Base-by-base conservation (phyloP, 2,113 vertebrate genomes). In the Scophthalmus maximus region DNA sequence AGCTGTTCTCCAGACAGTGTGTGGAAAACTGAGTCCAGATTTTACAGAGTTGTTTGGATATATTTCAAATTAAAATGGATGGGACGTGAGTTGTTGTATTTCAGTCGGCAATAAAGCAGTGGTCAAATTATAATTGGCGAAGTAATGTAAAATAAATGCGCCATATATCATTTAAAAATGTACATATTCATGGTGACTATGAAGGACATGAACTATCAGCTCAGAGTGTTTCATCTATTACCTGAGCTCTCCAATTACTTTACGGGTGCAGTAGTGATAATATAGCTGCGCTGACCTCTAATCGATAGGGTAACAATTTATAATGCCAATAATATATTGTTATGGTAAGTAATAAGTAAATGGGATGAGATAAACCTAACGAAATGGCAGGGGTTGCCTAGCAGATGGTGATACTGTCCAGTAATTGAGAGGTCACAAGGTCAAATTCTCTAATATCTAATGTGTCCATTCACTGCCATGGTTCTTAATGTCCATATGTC, bases 391-490 rank as follows among this genome's bases (percentile, higher is more conserved):
- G 50, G 38, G 32, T 40, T 50, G 44, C 49, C n/a, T 18, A 34
- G 40, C 76, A 76, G 62, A 84, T 73, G 77, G 77, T 69, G 52
- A 76, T 12, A 58, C 23, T 74, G 32, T 79, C 63, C 59, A 22
- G 47, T 68, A 68, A 73, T 55, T 47, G 51, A 79, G 72, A 63
- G 62, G 65, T 68, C 63, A 65, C 0, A 8, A 55, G 66, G 51
- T 59, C 70, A 61, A 51, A 65, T 11, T 57, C 11, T 56, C 42
- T 46, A 26, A 65, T 32, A 40, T 40, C 14, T 51, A 40, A 40
- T 47, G 40, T 70, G 34, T 68, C 62, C 25, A 30, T 71, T 14
- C 20, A 17, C 36, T 18, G 23, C 46, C 46, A 55, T 62, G 50
- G 50, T 46, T 62, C 46, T 25, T 71, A 47, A n/a, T 40, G 36